These are phyloP conservation scores for Plagodis pulveraria DNA, from an alignment of 2,888 invertebrate species.

Conservation along the genomic window DNA sequence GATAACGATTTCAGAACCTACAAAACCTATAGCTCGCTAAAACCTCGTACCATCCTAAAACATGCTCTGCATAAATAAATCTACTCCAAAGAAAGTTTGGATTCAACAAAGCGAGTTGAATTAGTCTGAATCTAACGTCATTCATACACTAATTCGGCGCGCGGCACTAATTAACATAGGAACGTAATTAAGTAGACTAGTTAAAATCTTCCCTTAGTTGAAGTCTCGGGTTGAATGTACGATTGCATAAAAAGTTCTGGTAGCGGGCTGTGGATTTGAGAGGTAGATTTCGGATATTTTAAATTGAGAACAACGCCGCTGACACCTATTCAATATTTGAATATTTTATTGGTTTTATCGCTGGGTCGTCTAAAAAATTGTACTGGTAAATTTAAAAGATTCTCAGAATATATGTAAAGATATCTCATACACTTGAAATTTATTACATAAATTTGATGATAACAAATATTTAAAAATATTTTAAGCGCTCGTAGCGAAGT, in stretches of 20 bases:
- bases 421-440: too few relatives aligned
- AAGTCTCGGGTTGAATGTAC: constrained; percentile 42
- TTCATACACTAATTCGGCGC: constrained; percentile 35
- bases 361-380: too few relatives aligned
- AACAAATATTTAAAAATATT: too few relatives aligned
- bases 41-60: constrained; percentile 2
- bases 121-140: constrained; percentile 30
- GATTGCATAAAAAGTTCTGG: constrained; percentile 46
- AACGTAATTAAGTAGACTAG: constrained; percentile 46
- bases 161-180: constrained; percentile 45
- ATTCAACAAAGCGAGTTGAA: constrained; percentile 22
- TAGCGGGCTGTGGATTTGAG: constrained; percentile 26
- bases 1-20: too few relatives aligned
- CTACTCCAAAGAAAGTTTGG: constrained; percentile 17
- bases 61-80: constrained; percentile 7
- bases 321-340: too few relatives aligned
- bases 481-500: too few relatives aligned
- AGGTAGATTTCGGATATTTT: constrained; percentile 16
- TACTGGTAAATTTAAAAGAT: too few relatives aligned
- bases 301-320: background rate
- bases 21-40: background rate
- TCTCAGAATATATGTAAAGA: too few relatives aligned
- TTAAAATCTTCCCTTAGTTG: constrained; percentile 38
- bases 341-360: too few relatives aligned
- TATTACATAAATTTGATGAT: too few relatives aligned